Conservation (phyloP, 2,113 vertebrate genomes). For the Calidris pygmaea region DNA sequence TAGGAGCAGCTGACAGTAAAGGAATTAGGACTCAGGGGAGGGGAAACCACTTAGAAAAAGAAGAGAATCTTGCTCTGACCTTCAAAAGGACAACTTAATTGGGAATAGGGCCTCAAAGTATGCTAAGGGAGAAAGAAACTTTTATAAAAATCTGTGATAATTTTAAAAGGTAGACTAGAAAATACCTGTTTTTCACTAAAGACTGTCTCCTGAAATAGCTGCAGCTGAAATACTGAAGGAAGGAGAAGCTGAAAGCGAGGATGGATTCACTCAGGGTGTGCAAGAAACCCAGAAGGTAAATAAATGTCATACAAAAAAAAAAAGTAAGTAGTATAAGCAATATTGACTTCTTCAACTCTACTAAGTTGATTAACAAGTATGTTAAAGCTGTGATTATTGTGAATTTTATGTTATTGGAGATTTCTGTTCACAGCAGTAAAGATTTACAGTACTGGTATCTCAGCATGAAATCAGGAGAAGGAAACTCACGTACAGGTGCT, state of each 20-base stretch:
- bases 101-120: background rate
- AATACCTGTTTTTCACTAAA: background rate
- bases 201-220: background rate
- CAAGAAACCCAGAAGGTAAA: background rate
- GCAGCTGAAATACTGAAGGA: background rate
- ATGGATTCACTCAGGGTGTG: background rate
- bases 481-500: background rate
- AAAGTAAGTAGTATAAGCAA: background rate
- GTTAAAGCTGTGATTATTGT: background rate
- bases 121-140: background rate
- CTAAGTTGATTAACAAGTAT: background rate
- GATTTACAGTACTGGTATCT: background rate
- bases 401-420: background rate
- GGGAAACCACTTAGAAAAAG: background rate
- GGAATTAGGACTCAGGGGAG: background rate
- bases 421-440: background rate
- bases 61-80: background rate
- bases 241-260: background rate
- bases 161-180: background rate
- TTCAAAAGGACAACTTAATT: background rate
- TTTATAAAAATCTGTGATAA: background rate
- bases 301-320: background rate
- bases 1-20: background rate
- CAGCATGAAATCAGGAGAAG: background rate
- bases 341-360: background rate